phyloP scores from a whole-genome alignment of 35 echinoderm and acorn worm genomes.

The Lytechinus pictus region DNA sequence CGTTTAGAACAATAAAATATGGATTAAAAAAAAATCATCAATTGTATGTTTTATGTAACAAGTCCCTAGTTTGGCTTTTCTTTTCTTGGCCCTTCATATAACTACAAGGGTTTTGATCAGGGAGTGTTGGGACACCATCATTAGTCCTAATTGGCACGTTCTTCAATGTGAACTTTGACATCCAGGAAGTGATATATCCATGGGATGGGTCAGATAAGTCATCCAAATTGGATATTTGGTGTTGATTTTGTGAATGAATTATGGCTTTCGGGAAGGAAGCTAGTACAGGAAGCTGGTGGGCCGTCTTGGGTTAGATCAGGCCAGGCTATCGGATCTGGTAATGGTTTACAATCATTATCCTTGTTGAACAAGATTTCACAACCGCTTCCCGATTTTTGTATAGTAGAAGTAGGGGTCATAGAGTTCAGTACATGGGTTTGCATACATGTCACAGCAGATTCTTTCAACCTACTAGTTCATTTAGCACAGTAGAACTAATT shows the following conservation, averaged over 20 bases:
- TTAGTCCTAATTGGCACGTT: not conserved
- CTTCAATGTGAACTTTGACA: not conserved
- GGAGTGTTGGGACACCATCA: not conserved
- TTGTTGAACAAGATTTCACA: not conserved
- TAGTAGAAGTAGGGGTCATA: not conserved
- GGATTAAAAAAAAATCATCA: too few relatives aligned
- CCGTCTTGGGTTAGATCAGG: not conserved
- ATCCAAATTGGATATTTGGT: not conserved
- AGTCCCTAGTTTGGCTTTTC: too few relatives aligned
- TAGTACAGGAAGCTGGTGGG: not conserved
- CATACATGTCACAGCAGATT: not conserved
- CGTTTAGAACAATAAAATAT: too few relatives aligned
- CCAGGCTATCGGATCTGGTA: not conserved
- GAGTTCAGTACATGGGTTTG: not conserved
- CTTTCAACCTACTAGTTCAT: too few relatives aligned
- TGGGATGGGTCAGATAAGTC: not conserved
- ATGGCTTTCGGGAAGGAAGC: slow-evolving; percentile 16
- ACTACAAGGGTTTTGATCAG: too few relatives aligned
- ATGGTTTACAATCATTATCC: not conserved
- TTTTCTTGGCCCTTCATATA: too few relatives aligned
- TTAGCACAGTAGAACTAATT: too few relatives aligned
- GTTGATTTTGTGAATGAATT: slow-evolving; percentile 20
- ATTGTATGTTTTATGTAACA: too few relatives aligned
- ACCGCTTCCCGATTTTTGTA: not conserved
- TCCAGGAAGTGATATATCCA: not conserved